phyloP scores from a whole-genome alignment of 2,888 invertebrate species.

The Andrena dorsata region DNA sequence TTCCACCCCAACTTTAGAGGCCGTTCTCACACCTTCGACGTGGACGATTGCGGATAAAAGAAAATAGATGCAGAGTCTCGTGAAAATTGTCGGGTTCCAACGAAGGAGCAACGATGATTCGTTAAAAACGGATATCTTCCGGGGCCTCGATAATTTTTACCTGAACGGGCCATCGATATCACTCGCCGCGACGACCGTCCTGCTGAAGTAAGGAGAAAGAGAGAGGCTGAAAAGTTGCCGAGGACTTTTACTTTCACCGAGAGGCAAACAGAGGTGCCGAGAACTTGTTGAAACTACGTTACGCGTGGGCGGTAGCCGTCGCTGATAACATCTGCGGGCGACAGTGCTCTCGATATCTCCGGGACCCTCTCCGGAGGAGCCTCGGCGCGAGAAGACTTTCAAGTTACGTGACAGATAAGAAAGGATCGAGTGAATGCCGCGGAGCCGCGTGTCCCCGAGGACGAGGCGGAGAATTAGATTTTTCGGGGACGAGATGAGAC shows the following conservation, averaged over 20 bases:
- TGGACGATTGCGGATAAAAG: too few species aligned
- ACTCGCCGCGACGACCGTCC: background rate
- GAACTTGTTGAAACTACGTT: conserved; percentile 4
- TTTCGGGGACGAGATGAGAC: conserved; percentile 31
- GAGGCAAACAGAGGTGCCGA: background rate
- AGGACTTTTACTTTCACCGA: background rate
- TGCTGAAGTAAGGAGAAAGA: too few species aligned
- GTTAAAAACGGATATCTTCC: too few species aligned
- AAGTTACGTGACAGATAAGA: conserved; percentile 40
- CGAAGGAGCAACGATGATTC: too few species aligned
- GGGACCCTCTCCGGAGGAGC: background rate
- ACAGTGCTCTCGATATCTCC: background rate
- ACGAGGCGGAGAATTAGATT: conserved; percentile 44
- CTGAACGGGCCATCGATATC: background rate
- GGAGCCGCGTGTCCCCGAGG: conserved; percentile 6
- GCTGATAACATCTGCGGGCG: conserved; percentile 13
- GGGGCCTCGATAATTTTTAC: too few species aligned
- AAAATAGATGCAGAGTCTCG: too few species aligned
- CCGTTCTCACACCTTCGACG: too few species aligned
- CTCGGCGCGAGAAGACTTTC: conserved; percentile 23
- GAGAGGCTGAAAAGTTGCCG: background rate
- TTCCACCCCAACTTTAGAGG: too few species aligned
- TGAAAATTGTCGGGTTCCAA: too few species aligned
- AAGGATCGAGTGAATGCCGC: conserved; percentile 22
- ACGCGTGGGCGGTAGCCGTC: background rate